phyloP scores from a whole-genome alignment of 2,113 vertebrate species.

The Struthidea cinerea region DNA sequence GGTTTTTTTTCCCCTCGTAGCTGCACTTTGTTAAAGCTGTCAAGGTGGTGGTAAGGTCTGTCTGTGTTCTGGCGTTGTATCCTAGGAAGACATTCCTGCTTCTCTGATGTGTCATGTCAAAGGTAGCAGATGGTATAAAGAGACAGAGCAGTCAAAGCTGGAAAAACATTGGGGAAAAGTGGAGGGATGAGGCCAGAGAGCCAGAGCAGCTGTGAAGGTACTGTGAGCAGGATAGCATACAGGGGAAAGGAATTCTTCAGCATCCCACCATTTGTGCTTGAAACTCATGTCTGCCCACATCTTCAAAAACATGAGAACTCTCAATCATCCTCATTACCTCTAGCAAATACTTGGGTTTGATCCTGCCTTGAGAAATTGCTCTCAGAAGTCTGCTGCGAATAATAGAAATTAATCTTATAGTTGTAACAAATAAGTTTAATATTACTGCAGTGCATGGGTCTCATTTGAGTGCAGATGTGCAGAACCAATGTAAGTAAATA shows the following conservation, averaged over 20 bases:
- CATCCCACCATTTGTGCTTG: neutral
- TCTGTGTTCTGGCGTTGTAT: neutral
- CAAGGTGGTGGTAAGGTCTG: neutral
- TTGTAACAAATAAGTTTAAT: neutral
- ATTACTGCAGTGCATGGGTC: neutral
- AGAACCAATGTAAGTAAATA: neutral
- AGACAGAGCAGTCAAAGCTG: neutral
- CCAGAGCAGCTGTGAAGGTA: neutral
- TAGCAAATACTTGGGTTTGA: neutral
- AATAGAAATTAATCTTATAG: neutral
- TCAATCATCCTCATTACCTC: neutral
- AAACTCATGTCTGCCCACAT: neutral
- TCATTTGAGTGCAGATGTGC: neutral
- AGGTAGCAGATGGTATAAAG: neutral
- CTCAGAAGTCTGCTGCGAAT: neutral
- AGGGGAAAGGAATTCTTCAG: neutral
- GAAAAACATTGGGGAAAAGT: neutral
- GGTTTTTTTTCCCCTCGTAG: fast-evolving
- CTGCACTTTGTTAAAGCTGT: neutral
- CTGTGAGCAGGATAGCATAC: neutral
- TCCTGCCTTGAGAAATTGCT: neutral
- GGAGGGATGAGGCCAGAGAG: neutral
- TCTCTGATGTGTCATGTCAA: neutral
- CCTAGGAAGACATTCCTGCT: neutral
- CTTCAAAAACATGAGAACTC: neutral